Evolutionary conservation across 2,797 vertebrate genomes (phyloP).

Genomic region (Cossypha heuglini): DNA sequence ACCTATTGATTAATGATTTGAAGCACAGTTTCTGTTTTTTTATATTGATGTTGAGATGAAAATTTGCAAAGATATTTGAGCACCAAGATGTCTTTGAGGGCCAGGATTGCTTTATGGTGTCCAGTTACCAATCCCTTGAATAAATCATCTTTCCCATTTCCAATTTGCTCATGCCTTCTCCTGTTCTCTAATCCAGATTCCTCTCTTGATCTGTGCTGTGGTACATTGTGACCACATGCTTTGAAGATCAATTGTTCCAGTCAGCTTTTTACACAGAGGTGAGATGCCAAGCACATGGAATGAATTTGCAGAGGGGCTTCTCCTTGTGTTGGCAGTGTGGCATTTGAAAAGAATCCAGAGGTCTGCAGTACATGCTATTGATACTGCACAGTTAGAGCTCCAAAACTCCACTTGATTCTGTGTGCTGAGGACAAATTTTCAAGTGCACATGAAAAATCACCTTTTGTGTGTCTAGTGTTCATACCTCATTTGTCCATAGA

Average conservation of each 20-base stretch:
- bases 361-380: neutral
- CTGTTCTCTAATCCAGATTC: neutral
- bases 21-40: neutral
- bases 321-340: neutral
- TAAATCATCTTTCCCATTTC: neutral
- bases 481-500: neutral
- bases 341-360: neutral
- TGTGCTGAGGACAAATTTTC: neutral
- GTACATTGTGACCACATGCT: neutral
- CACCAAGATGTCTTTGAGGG: neutral
- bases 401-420: neutral
- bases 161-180: neutral
- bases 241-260: neutral
- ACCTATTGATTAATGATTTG: neutral
- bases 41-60: neutral
- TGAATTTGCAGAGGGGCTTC: neutral
- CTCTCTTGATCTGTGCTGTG: neutral
- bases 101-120: neutral
- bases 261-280: neutral
- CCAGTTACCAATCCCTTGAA: neutral
- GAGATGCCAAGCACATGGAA: neutral
- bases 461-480: neutral
- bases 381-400: neutral
- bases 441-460: neutral
- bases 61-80: neutral